Evolutionary conservation across 2,888 invertebrate species (phyloP).

Genomic region (Plagodis dolabraria): DNA sequence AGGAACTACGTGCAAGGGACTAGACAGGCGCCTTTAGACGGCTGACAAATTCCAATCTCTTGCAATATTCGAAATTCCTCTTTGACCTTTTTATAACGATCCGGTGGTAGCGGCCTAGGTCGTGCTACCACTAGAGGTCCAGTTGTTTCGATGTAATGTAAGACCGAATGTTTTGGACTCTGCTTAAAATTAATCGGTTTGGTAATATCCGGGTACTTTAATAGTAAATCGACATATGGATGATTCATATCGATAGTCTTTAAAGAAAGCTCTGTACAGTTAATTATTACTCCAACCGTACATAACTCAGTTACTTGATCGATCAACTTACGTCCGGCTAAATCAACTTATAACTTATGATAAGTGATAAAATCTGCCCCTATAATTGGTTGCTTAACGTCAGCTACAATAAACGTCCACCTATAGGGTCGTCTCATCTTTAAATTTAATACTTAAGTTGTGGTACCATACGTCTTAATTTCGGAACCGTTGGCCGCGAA

Average conservation of each 20-base stretch:
- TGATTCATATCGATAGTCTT: conserved; percentile 12
- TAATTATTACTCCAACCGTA: conserved; percentile 18
- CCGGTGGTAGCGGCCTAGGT: conserved; percentile 51
- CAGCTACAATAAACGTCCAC: conserved; percentile 39
- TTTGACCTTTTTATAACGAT: conserved; percentile 47
- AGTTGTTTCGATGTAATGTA: conserved; percentile 49
- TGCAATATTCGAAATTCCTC: conserved; percentile 50
- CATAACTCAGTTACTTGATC: conserved; percentile 32
- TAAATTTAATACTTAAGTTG: conserved; percentile 32
- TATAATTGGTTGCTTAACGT: conserved; percentile 38
- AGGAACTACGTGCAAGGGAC: conserved; percentile 39
- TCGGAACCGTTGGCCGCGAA: conserved; percentile 35
- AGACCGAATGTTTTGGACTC: conserved; percentile 27
- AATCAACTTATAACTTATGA: conserved; percentile 36
- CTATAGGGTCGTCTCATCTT: conserved; percentile 33
- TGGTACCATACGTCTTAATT: conserved; percentile 30
- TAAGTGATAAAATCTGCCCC: conserved; percentile 32
- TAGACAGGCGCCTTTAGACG: conserved; percentile 60
- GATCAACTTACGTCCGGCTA: conserved; percentile 27
- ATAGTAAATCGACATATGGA: conserved; percentile 24
- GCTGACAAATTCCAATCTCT: conserved; percentile 53
- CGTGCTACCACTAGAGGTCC: conserved; percentile 51
- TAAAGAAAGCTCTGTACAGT: conserved; percentile 3
- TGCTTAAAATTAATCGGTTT: conserved; percentile 34
- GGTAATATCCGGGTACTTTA: conserved; percentile 33